Evolutionary conservation across 2,113 vertebrate species (phyloP).

Genomic region (Cyprinodon variegatus): DNA sequence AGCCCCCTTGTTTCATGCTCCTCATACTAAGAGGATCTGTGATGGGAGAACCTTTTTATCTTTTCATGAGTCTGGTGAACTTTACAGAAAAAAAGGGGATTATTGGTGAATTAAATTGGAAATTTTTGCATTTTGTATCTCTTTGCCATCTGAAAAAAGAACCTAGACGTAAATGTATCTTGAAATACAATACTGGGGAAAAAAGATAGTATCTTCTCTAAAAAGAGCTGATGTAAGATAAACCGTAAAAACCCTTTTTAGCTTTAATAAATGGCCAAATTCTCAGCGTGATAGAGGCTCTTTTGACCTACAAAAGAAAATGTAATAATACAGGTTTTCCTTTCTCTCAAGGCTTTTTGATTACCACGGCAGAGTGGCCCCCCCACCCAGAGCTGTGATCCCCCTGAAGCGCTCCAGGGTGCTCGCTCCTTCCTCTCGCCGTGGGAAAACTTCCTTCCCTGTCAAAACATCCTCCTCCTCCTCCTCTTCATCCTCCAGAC

Average conservation of each 20-base stretch:
- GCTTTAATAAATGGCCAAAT: neutral
- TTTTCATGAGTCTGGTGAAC: neutral
- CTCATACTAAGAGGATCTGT: slow-evolving; percentile 20
- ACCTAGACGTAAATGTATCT: neutral
- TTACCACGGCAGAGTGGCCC: slow-evolving; percentile 93
- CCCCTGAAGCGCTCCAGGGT: slow-evolving; percentile 94
- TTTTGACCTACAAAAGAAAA: slow-evolving; percentile 10
- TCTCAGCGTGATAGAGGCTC: neutral
- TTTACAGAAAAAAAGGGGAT: neutral
- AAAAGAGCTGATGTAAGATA: slow-evolving; percentile 22
- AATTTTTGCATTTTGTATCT: slow-evolving; percentile 31
- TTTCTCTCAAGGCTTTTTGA: slow-evolving; percentile 90
- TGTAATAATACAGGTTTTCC: slow-evolving; percentile 26
- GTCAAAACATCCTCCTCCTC: slow-evolving; percentile 85
- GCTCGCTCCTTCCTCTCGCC: slow-evolving; percentile 87
- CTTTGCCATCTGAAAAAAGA: slow-evolving; percentile 16
- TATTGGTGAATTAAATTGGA: slow-evolving; percentile 4
- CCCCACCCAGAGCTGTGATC: slow-evolving; percentile 92
- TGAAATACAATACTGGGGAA: slow-evolving; percentile 26
- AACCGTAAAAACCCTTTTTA: slow-evolving; percentile 4
- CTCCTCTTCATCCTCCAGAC: slow-evolving; percentile 85
- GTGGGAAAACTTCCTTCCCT: slow-evolving; percentile 93
- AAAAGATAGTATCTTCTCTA: slow-evolving; percentile 3
- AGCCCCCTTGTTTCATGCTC: slow-evolving; percentile 31
- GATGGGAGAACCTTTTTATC: slow-evolving; percentile 12